A percentile compares a stretch with the other conserved stretches of the same genome.
Evolutionary conservation across 1,140 invertebrate species (phyloP).

Genomic region (Diplogasteroides magnus): DNA sequence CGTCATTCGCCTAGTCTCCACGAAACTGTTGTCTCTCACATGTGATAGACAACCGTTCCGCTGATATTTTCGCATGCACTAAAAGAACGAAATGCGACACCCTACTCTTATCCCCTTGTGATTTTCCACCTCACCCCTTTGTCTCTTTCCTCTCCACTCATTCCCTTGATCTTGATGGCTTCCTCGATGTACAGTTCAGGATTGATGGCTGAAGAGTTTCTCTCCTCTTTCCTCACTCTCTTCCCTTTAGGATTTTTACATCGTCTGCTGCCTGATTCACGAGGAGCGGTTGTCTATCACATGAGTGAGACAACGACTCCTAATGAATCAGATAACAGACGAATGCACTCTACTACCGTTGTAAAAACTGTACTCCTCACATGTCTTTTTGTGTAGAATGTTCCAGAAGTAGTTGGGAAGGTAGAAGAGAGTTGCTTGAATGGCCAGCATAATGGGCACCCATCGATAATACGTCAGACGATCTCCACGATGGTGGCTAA

Average conservation of each 20-base stretch:
- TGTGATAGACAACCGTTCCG: no score
- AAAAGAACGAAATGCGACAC: no score
- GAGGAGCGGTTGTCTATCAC: not conserved
- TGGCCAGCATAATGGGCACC: slow-evolving; percentile 49
- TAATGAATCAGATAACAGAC: no score
- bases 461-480: slow-evolving; percentile 50
- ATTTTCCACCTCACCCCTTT: no score
- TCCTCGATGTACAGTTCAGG: slow-evolving; percentile 21
- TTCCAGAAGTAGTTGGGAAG: slow-evolving; percentile 51
- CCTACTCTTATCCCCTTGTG: no score
- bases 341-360: not conserved
- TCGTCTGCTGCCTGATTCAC: slow-evolving; percentile 35
- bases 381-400: slow-evolving; percentile 50
- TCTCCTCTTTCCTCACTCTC: not conserved
- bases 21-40: no score
- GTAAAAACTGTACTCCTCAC: slow-evolving; percentile 9
- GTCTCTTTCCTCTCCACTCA: slow-evolving; percentile 40
- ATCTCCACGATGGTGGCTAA: slow-evolving; percentile 31
- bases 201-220: no score
- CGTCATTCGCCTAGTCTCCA: no score
- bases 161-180: slow-evolving; percentile 20
- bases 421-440: slow-evolving; percentile 47
- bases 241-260: slow-evolving; percentile 28
- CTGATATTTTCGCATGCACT: no score
- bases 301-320: not conserved